A percentile compares a stretch with the other conserved stretches of the same genome.
Conservation (phyloP, 2,888 invertebrate species). For the Apotomis turbidana region DNA sequence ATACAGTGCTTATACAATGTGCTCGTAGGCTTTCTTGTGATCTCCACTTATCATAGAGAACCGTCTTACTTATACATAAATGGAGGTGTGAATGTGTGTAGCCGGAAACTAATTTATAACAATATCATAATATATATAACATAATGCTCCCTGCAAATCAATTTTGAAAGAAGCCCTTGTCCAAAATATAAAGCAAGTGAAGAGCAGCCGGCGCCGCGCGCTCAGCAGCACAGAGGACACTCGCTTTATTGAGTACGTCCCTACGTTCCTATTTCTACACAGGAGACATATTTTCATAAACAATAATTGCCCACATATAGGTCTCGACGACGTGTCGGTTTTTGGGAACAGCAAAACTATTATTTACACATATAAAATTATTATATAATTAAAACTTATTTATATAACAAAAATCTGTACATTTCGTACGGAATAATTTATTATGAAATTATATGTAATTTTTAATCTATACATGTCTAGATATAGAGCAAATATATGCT, state of each 20-base stretch:
- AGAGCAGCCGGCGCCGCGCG: not conserved
- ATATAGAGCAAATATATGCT: constrained; percentile 53
- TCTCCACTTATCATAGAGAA: constrained; percentile 1
- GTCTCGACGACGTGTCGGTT: constrained; percentile 46
- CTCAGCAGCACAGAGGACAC: not conserved
- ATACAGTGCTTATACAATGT: constrained; percentile 41
- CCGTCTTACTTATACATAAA: constrained; percentile 4
- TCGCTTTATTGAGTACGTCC: constrained; percentile 8
- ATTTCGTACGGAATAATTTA: constrained; percentile 45
- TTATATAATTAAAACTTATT: constrained; percentile 46
- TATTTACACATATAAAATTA: constrained; percentile 48
- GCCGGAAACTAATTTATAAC: constrained; percentile 7
- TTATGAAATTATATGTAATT: constrained; percentile 53
- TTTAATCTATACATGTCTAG: constrained; percentile 48
- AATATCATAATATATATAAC: constrained; percentile 5
- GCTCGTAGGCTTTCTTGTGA: constrained; percentile 23
- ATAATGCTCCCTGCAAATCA: constrained; percentile 11
- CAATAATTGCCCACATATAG: constrained; percentile 79
- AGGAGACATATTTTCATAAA: constrained; percentile 82
- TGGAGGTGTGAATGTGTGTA: constrained; percentile 15
- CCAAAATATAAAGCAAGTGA: constrained; percentile 12
- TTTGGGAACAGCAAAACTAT: constrained; percentile 49
- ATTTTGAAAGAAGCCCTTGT: constrained; percentile 5
- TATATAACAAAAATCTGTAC: constrained; percentile 46
- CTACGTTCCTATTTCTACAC: constrained; percentile 52